Conservation (phyloP, 2,797 vertebrate genomes). For the Alauda arvensis region DNA sequence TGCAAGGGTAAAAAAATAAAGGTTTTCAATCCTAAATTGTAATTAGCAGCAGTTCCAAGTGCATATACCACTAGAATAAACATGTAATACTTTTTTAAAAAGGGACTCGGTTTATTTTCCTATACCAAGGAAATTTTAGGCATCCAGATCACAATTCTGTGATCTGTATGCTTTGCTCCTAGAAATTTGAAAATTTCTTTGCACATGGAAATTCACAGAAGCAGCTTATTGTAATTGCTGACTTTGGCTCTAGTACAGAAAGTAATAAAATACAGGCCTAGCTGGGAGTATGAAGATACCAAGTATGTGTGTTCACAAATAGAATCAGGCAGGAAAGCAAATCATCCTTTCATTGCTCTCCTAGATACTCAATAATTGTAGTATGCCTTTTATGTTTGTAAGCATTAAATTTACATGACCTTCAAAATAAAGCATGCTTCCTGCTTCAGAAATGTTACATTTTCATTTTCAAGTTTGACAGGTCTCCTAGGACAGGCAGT, state of each 20-base stretch:
- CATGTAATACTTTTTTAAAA: not conserved
- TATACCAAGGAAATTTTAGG: not conserved
- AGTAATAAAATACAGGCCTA: not conserved
- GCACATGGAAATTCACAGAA: not conserved
- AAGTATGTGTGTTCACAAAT: not conserved
- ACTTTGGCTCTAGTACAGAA: not conserved
- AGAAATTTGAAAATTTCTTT: not conserved
- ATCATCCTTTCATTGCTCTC: not conserved
- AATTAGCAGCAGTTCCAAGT: not conserved
- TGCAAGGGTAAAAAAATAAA: not conserved
- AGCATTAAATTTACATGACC: not conserved
- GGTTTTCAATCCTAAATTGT: not conserved
- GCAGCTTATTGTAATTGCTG: not conserved
- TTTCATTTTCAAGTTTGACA: not conserved
- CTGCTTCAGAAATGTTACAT: not conserved
- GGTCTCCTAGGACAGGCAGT: not conserved
- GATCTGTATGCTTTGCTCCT: not conserved
- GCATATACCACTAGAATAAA: not conserved
- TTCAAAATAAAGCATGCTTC: not conserved
- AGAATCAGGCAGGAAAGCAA: not conserved
- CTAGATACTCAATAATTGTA: not conserved
- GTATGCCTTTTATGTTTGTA: not conserved
- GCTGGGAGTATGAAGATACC: fast-evolving
- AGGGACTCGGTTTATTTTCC: not conserved
- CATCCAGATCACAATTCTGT: not conserved